Conservation (phyloP, 2,797 vertebrate genomes). For the Macroramphosus scolopax region DNA sequence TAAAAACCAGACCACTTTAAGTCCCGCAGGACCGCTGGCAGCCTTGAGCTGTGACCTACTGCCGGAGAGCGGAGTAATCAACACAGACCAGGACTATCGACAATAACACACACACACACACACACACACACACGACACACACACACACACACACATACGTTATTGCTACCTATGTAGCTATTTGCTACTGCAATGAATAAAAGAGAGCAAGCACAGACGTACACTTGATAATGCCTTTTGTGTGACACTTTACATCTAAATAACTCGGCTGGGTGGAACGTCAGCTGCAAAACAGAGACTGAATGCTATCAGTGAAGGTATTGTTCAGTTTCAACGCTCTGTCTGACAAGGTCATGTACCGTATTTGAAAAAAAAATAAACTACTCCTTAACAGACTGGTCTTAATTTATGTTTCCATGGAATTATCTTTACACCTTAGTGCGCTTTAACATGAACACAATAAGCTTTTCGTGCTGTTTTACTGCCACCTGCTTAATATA, state of each 20-base stretch:
- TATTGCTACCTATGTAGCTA: background rate
- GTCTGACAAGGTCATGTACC: slow-evolving; percentile 9
- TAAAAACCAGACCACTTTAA: slow-evolving; percentile 31
- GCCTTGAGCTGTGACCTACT: slow-evolving; percentile 61
- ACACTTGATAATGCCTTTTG: background rate
- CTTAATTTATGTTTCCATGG: slow-evolving; percentile 11
- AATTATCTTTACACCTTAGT: no score
- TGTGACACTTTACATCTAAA: background rate
- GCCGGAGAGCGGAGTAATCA: slow-evolving; percentile 42
- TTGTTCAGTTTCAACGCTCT: slow-evolving; percentile 5
- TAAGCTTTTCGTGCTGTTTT: no score
- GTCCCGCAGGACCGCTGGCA: slow-evolving; percentile 28
- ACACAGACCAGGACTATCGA: slow-evolving; percentile 29
- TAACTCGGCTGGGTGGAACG: background rate
- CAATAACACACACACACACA: background rate
- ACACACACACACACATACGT: no score
- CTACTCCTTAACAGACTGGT: background rate
- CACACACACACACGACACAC: background rate
- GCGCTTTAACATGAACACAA: no score
- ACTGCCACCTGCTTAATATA: slow-evolving; percentile 23
- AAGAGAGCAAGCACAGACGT: background rate
- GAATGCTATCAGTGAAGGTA: slow-evolving; percentile 21
- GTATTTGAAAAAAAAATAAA: slow-evolving; percentile 1
- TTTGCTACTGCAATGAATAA: slow-evolving; percentile 1
- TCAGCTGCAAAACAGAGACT: slow-evolving; percentile 11